Evolutionary conservation across 2,888 invertebrate species (phyloP).

Genomic region (Lycocerus yunnanus): DNA sequence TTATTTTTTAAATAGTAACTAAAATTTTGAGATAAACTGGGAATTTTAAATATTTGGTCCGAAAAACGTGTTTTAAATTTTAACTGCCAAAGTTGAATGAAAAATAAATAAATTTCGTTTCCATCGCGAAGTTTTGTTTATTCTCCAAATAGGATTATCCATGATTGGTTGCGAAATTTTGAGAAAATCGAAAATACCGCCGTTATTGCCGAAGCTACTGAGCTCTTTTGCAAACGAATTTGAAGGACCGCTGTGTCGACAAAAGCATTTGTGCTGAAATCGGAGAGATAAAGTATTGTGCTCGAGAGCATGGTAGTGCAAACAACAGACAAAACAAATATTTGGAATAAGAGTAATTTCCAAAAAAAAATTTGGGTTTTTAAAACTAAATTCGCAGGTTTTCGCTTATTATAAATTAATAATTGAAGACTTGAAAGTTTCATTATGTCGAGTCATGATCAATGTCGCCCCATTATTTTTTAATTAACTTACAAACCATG

Average conservation of each 20-base stretch:
- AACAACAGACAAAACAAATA: not conserved
- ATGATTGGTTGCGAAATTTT: not conserved
- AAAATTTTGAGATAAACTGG: conserved; percentile 31
- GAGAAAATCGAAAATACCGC: not conserved
- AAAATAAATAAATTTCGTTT: not conserved
- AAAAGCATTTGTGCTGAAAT: not conserved
- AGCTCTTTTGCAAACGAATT: not conserved
- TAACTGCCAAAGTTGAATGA: not conserved
- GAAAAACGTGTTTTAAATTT: not conserved
- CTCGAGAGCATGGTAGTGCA: not conserved
- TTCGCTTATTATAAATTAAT: not conserved
- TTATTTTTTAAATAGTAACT: not conserved
- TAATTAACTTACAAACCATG: not conserved
- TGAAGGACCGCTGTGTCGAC: not conserved
- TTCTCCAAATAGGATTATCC: not conserved
- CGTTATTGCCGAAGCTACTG: not conserved
- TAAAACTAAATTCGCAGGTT: not conserved
- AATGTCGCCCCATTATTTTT: not conserved
- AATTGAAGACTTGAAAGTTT: not conserved
- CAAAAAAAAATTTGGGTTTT: not conserved
- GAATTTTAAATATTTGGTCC: conserved; percentile 15
- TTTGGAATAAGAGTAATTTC: not conserved
- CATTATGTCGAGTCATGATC: not conserved
- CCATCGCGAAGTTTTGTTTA: not conserved
- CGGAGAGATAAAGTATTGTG: not conserved